Evolutionary conservation across 2,113 vertebrate species (phyloP).

Genomic region (Vulpes lagopus): DNA sequence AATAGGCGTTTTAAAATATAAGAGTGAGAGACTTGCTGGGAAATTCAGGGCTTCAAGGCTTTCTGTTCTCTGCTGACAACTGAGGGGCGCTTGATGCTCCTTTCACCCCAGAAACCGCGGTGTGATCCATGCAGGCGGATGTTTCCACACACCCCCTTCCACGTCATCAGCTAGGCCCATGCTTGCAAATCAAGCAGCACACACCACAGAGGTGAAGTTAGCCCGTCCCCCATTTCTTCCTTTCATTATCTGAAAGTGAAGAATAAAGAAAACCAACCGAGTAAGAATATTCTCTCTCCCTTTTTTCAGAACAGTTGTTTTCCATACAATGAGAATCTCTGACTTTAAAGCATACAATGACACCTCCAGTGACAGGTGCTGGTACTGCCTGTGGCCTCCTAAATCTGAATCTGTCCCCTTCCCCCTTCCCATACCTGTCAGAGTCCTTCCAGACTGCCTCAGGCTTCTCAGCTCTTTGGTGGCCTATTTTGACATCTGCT

Average conservation of each 20-base stretch:
- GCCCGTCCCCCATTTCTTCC: not conserved
- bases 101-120: not conserved
- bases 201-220: not conserved
- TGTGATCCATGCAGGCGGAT: accelerated
- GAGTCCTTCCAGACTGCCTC: slow-evolving; percentile 52
- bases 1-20: not conserved
- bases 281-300: not conserved
- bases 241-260: not conserved
- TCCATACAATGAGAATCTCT: not conserved
- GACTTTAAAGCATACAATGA: not conserved
- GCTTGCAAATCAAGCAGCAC: not conserved
- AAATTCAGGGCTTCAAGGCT: not conserved
- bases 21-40: not conserved
- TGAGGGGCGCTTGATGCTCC: not conserved
- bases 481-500: slow-evolving; percentile 85
- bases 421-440: slow-evolving; percentile 68
- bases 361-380: not conserved
- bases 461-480: slow-evolving; percentile 81
- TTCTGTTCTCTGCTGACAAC: not conserved
- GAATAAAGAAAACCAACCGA: not conserved
- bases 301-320: not conserved
- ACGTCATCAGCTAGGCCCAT: not conserved
- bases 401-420: not conserved
- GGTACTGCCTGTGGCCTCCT: not conserved
- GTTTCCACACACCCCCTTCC: not conserved